Percentiles rank a stretch among this genome's conserved stretches.
Conservation (phyloP, 2,113 vertebrate species). For the Athene cunicularia region DNA sequence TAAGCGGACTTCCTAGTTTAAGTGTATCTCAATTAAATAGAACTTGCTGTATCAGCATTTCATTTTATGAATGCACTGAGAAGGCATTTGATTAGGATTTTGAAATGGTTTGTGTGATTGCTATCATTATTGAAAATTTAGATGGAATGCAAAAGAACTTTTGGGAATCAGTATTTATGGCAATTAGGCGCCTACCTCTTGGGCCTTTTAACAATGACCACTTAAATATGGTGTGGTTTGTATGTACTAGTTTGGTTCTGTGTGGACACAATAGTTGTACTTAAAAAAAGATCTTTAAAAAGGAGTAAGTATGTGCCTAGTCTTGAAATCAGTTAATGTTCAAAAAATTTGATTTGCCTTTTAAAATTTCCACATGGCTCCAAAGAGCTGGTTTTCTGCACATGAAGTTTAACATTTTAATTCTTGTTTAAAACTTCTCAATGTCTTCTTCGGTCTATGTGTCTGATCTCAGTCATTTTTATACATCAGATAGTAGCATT, state of each 20-base stretch:
- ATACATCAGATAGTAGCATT: background rate
- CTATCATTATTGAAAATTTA: constrained; percentile 57
- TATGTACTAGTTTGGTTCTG: background rate
- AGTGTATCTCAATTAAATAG: constrained; percentile 57
- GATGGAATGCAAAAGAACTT: constrained; percentile 2
- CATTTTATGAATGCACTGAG: constrained; percentile 43
- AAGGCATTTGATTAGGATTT: constrained; percentile 51
- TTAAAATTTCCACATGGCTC: background rate
- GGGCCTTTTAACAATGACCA: background rate
- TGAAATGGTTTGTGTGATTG: constrained; percentile 57
- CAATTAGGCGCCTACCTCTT: background rate
- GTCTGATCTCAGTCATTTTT: background rate
- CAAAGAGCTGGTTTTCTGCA: background rate
- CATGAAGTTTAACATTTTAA: background rate
- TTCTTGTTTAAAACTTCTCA: background rate
- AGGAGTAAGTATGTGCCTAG: background rate
- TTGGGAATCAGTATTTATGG: background rate
- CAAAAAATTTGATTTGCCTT: background rate
- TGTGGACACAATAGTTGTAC: background rate
- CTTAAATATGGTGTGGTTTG: background rate
- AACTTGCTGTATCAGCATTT: constrained; percentile 58
- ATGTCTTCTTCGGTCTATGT: background rate
- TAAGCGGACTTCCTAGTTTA: constrained; percentile 61
- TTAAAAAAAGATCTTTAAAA: background rate
- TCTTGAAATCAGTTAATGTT: background rate